A percentile compares a stretch with the other conserved stretches of the same genome.
Conservation (phyloP, 2,113 vertebrate genomes). For the Melospiza melodia region DNA sequence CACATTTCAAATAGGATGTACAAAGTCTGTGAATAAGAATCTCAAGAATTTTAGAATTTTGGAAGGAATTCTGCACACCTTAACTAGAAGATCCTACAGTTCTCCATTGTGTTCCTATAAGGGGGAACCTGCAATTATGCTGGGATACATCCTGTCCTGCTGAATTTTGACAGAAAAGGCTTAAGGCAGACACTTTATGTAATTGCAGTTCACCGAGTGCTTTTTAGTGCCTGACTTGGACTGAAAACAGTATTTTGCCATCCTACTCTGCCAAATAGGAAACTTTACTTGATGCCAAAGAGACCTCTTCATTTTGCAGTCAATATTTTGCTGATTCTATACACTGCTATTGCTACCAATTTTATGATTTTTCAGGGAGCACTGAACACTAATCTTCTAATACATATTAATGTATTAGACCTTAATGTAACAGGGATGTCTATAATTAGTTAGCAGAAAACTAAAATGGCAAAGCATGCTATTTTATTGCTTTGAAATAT, state of each 20-base stretch:
- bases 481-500: background rate
- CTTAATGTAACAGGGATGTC: background rate
- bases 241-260: conserved; percentile 3
- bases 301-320: conserved; percentile 5
- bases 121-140: background rate
- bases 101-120: background rate
- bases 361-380: background rate
- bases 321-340: conserved; percentile 11
- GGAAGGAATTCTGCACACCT: background rate
- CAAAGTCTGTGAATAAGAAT: background rate
- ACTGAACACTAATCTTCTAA: background rate
- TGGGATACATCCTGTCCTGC: background rate
- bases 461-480: background rate
- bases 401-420: background rate
- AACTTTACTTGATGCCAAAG: conserved; percentile 10
- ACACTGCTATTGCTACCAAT: background rate
- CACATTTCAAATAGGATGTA: background rate
- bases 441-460: background rate
- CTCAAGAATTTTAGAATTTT: background rate
- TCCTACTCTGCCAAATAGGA: background rate
- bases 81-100: background rate
- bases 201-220: background rate
- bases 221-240: conserved; percentile 16
- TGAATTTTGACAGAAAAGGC: background rate
- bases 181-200: background rate